Conservation (phyloP, 2,113 vertebrate species). For the Pomatostomus ruficeps region DNA sequence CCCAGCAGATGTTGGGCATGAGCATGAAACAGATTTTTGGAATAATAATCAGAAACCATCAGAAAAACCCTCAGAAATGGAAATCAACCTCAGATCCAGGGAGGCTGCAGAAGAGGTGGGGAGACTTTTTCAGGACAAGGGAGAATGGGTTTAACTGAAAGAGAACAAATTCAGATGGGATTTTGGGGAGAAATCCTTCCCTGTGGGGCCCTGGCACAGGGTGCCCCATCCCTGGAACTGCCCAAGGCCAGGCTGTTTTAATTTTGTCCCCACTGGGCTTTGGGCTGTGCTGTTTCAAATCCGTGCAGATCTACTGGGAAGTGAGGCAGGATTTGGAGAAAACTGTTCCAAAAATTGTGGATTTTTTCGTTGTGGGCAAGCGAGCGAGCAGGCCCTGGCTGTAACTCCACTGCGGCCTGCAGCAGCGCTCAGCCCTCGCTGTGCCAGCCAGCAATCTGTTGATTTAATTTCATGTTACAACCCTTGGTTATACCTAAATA, state of each 20-base stretch:
- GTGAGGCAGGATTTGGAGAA: not conserved
- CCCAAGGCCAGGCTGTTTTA: not conserved
- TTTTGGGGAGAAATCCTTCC: not conserved
- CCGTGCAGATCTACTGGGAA: not conserved
- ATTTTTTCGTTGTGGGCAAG: not conserved
- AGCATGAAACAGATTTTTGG: not conserved
- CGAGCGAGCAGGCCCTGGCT: not conserved
- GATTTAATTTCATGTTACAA: slow-evolving; percentile 49
- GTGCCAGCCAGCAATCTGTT: not conserved
- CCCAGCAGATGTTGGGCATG: not conserved
- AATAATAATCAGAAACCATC: not conserved
- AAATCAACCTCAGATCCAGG: not conserved
- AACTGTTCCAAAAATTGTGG: not conserved
- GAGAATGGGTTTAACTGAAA: not conserved
- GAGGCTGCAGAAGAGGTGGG: not conserved
- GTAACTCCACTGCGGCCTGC: not conserved
- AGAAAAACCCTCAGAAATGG: not conserved
- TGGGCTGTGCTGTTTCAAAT: not conserved
- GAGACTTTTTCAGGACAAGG: not conserved
- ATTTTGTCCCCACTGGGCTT: not conserved
- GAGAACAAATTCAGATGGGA: not conserved
- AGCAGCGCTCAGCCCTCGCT: not conserved
- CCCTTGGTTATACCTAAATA: slow-evolving; percentile 50
- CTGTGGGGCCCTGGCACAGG: not conserved
- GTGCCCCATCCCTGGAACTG: not conserved